Evolutionary conservation across 2,888 invertebrate genomes (phyloP).

Genomic region (Conops quadrifasciatus): DNA sequence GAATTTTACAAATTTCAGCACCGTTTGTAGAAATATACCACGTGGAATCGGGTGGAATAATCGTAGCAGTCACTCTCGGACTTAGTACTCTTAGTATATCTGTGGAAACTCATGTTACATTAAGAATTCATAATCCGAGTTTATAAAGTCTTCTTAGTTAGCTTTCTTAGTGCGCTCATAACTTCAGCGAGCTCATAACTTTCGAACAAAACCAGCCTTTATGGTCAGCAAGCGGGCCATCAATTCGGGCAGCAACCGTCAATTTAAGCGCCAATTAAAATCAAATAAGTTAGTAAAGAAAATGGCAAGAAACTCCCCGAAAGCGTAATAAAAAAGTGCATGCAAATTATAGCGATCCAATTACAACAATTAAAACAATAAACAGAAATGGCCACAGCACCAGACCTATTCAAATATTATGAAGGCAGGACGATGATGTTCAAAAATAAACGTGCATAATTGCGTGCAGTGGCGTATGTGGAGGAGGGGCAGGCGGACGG

Average conservation of each 20-base stretch:
- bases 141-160: neutral
- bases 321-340: constrained; percentile 56
- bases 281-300: constrained; percentile 59
- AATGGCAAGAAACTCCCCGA: constrained; percentile 46
- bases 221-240: constrained; percentile 13
- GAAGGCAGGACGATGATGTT: too few species aligned
- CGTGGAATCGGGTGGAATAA: too few species aligned
- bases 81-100: too few species aligned
- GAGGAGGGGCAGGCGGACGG: too few species aligned
- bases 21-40: too few species aligned
- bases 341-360: constrained; percentile 61
- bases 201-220: constrained; percentile 19
- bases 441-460: too few species aligned
- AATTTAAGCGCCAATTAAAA: constrained; percentile 62
- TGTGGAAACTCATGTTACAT: neutral
- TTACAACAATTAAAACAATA: constrained; percentile 36
- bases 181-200: constrained; percentile 21
- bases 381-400: constrained; percentile 1
- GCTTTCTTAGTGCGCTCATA: constrained; percentile 1
- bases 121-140: neutral
- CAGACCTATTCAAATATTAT: too few species aligned
- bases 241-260: constrained; percentile 44
- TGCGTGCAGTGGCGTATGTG: too few species aligned
- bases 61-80: too few species aligned
- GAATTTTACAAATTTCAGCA: too few species aligned